These are phyloP conservation scores for Microctenopoma steveboyesi DNA, from an alignment of 2,797 vertebrate genomes.

Conservation along the genomic window DNA sequence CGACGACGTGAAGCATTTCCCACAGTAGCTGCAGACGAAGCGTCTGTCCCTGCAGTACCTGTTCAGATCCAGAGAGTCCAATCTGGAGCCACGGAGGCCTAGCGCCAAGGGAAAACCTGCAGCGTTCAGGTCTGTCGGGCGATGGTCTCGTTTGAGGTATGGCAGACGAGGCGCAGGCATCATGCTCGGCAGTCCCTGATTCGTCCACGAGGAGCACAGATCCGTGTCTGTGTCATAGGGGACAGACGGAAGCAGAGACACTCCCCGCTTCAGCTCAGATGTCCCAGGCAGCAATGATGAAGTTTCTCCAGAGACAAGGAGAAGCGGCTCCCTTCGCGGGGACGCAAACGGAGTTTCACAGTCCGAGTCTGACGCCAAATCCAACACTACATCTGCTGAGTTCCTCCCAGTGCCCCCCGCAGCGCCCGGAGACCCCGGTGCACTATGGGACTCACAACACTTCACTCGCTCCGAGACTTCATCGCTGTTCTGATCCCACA, in stretches of 20 bases:
- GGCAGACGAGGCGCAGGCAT: constrained; percentile 36
- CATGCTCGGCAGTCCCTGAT: constrained; percentile 42
- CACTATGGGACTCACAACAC: background rate
- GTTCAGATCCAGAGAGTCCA: constrained; percentile 61
- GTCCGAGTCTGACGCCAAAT: constrained; percentile 50
- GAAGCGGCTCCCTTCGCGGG: constrained; percentile 29
- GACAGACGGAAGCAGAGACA: constrained; percentile 29
- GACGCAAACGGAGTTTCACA: constrained; percentile 3
- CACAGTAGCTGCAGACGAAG: constrained; percentile 78
- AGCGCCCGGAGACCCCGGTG: constrained; percentile 35
- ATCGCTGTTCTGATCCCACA: constrained; percentile 50
- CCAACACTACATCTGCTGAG: constrained; percentile 36
- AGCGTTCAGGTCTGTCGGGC: background rate
- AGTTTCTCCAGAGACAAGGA: constrained; percentile 28
- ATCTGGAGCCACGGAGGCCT: constrained; percentile 34
- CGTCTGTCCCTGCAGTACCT: constrained; percentile 65
- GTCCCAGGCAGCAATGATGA: constrained; percentile 28
- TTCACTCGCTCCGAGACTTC: background rate
- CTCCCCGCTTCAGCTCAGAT: constrained; percentile 38
- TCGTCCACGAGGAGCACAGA: constrained; percentile 56
- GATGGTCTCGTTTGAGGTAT: constrained; percentile 42
- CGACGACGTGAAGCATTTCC: constrained; percentile 76
- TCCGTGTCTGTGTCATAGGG: constrained; percentile 63
- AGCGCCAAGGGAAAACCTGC: constrained; percentile 31
- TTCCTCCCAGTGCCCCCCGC: background rate